These are phyloP conservation scores for Calameuta filiformis DNA, from an alignment of 2,888 invertebrate genomes.

Conservation along the genomic window DNA sequence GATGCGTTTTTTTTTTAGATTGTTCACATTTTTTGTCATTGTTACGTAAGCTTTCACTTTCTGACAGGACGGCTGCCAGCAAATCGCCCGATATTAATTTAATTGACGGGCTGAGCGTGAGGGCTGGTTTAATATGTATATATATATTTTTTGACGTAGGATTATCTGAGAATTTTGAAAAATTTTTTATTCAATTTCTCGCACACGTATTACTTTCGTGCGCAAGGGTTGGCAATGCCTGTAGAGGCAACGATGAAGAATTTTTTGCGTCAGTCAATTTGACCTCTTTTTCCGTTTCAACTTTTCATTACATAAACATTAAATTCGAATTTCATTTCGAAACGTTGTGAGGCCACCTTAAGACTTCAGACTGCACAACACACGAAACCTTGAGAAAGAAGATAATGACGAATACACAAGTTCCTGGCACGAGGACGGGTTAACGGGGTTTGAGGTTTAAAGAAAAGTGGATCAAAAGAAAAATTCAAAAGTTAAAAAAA, in stretches of 20 bases:
- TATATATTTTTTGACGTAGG: background rate
- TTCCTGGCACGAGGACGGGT: no score
- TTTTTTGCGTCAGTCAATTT: background rate
- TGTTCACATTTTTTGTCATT: background rate
- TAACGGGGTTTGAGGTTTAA: no score
- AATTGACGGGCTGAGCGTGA: background rate
- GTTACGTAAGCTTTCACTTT: background rate
- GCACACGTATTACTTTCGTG: fast-evolving
- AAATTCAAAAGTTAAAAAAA: no score
- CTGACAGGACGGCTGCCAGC: background rate
- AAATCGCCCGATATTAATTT: background rate
- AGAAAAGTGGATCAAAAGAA: no score
- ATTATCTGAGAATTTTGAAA: background rate
- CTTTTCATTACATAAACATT: background rate
- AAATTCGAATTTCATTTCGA: background rate
- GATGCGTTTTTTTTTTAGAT: background rate
- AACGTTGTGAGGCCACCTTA: background rate
- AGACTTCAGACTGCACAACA: background rate
- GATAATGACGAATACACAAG: no score
- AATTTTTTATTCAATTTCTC: background rate
- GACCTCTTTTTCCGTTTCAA: background rate
- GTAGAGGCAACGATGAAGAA: background rate
- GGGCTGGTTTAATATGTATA: background rate
- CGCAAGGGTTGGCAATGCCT: background rate
- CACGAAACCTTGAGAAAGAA: background rate